Percentiles rank a stretch among this genome's conserved stretches.
phyloP scores from a whole-genome alignment of 2,888 invertebrate species.

The Coelopa pilipes region DNA sequence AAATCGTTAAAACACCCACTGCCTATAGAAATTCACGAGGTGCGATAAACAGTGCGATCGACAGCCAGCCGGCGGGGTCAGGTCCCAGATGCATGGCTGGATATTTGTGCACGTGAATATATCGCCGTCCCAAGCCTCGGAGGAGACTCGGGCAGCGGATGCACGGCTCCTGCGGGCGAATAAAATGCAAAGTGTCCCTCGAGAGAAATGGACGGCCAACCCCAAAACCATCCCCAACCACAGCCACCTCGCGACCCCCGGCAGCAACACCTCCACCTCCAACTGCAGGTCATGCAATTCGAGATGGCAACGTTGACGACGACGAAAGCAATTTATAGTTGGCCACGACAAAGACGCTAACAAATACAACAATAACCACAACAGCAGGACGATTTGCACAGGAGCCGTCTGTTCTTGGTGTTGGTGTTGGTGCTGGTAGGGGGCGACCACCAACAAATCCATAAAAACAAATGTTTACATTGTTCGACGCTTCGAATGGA shows the following conservation, averaged over 20 bases:
- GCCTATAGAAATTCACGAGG: not conserved
- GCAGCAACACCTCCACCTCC: not conserved
- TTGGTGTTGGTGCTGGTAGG: not conserved
- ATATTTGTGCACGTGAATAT: not conserved
- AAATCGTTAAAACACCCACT: not conserved
- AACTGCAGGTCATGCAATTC: conserved; percentile 4
- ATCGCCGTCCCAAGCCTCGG: no score
- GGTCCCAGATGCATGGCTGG: conserved; percentile 5
- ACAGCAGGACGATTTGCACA: no score
- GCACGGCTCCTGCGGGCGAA: not conserved
- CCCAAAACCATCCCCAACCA: no score
- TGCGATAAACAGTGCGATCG: not conserved
- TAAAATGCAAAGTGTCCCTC: conserved; percentile 24
- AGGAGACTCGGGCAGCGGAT: no score
- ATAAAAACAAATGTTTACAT: conserved; percentile 31
- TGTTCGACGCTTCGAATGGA: conserved; percentile 22
- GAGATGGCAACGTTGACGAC: not conserved
- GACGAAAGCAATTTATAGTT: conserved; percentile 33
- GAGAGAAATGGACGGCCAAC: no score
- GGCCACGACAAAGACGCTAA: conserved; percentile 28
- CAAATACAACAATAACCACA: not conserved
- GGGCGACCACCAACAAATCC: conserved; percentile 10
- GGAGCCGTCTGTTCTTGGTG: no score
- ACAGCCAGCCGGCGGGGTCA: not conserved
- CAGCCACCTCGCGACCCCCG: not conserved